phyloP scores from a whole-genome alignment of 2,113 vertebrate genomes.

The Spermophilus dauricus region DNA sequence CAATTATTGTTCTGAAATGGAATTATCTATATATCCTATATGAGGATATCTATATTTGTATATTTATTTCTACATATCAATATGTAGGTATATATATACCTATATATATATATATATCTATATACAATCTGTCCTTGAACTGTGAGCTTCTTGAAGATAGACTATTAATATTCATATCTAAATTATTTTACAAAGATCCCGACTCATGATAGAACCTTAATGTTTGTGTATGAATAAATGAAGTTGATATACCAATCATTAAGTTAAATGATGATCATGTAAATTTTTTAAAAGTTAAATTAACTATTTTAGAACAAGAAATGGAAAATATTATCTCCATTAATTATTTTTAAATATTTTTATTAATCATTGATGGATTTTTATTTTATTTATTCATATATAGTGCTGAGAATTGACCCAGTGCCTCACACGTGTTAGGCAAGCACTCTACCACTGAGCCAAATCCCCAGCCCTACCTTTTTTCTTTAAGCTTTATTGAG shows the following conservation, averaged over 20 bases:
- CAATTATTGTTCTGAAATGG: constrained; percentile 51
- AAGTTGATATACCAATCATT: neutral
- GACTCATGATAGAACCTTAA: neutral
- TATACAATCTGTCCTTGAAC: neutral
- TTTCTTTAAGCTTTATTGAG: constrained; percentile 18
- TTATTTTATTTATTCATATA: too few species aligned
- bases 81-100: neutral
- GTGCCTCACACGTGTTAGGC: too few species aligned
- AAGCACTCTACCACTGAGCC: too few species aligned
- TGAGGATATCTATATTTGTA: neutral
- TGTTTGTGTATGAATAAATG: neutral
- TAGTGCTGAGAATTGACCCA: too few species aligned
- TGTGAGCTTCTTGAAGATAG: constrained; percentile 9
- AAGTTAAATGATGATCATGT: neutral
- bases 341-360: neutral
- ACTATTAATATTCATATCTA: neutral
- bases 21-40: neutral
- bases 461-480: neutral
- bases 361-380: too few species aligned
- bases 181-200: constrained; percentile 12
- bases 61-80: neutral
- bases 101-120: too few species aligned
- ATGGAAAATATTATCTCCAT: constrained; percentile 36
- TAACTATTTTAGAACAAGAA: constrained; percentile 53
- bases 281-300: constrained; percentile 22